These are phyloP conservation scores for Falcunculus frontatus DNA, from an alignment of 2,113 vertebrate species.

Conservation along the genomic window DNA sequence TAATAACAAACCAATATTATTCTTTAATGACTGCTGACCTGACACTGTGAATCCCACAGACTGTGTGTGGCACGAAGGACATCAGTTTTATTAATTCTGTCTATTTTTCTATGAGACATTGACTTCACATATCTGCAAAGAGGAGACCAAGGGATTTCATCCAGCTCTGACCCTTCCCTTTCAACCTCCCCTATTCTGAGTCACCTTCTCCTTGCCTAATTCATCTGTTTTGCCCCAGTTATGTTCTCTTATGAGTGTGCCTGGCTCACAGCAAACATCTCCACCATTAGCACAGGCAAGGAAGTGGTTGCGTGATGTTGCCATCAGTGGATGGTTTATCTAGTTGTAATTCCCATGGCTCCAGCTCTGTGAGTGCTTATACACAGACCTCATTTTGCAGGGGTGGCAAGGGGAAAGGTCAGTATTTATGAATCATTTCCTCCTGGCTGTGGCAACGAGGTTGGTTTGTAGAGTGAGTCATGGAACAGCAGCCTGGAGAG, in stretches of 20 bases:
- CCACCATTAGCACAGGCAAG: not conserved
- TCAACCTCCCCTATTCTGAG: not conserved
- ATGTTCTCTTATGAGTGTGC: not conserved
- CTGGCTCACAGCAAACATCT: not conserved
- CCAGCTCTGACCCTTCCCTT: not conserved
- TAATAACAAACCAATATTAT: not conserved
- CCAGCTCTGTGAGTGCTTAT: conserved; percentile 55
- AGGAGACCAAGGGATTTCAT: not conserved
- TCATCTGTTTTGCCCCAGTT: not conserved
- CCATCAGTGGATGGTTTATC: conserved; percentile 33
- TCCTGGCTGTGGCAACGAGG: conserved; percentile 58
- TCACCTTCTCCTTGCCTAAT: not conserved
- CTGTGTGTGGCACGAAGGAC: not conserved
- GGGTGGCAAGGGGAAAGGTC: conserved; percentile 75
- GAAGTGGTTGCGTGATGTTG: not conserved
- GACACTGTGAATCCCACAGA: not conserved
- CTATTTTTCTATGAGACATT: not conserved
- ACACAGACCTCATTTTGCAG: conserved; percentile 66
- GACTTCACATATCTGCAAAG: not conserved
- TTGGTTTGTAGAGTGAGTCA: conserved; percentile 73
- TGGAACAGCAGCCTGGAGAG: conserved; percentile 35
- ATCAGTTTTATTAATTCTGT: not conserved
- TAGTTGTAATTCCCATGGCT: conserved; percentile 45
- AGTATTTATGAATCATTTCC: conserved; percentile 77
- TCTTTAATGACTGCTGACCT: not conserved